Base-by-base conservation (phyloP, 1,140 invertebrate species). In the Aphelenchoides fujianensis region DNA sequence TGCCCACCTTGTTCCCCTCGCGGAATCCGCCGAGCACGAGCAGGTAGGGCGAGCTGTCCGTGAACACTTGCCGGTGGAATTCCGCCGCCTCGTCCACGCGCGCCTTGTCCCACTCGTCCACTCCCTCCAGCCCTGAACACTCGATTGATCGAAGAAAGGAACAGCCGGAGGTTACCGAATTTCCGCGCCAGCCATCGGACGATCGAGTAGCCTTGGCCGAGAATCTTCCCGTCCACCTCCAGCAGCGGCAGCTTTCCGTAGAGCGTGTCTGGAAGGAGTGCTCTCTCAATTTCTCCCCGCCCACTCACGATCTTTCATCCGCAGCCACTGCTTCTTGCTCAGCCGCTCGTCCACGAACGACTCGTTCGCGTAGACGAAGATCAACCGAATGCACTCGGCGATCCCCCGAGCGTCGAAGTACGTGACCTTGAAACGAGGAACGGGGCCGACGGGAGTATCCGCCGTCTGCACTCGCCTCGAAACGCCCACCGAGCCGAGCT, bases 241-340 rank as follows among this genome's bases (percentile, higher is more conserved):
- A 78, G 41, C 63, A 75, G 70, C 30, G 75, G 74, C 2, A 75
- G 52, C 57, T 77, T 74, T 23, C 74, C 74, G 34, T 70, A 74
- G 3, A 74, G 35, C 3, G 73, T 74, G 36, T 62, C 71, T 72
- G 32, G 37, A 75, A 1, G n/a, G 30, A 34, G 48, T 37, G 5
- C n/a, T n/a, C 32, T n/a, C 30, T 69, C 9, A 5, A 35, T 28
- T n/a, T 71, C n/a, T 28, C n/a, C 34, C 1, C n/a, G 12, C 57
- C 2, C 0, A 78, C 0, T 72, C 19, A 73, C 71, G 37, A 59
- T 71, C 69, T 55, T 78, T 76, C 31, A 59, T 7, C 23, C 55
- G 55, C 28, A 78, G 48, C 73, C 73, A 74, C 23, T 74, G 63
- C 32, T 74, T 78, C 23, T 66, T 37, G 3, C 36, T 76, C n/a